These are phyloP conservation scores for Euphydryas editha DNA, from an alignment of 2,888 invertebrate genomes.

Conservation along the genomic window DNA sequence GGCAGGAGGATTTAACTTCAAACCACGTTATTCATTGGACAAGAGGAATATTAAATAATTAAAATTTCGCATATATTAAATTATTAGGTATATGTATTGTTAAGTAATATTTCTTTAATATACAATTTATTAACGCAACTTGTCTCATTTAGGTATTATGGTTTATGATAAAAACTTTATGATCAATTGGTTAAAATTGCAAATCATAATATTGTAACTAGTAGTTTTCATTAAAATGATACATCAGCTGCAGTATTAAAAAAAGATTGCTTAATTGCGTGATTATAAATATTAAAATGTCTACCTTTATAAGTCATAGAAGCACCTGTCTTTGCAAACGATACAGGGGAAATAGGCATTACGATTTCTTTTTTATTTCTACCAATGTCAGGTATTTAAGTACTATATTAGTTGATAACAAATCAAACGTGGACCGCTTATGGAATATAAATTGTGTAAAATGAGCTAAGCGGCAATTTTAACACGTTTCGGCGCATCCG, in stretches of 20 bases:
- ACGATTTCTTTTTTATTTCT: conserved; percentile 10
- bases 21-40: too few species aligned
- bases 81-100: background rate
- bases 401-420: conserved; percentile 62
- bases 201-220: background rate
- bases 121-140: background rate
- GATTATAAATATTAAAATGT: background rate
- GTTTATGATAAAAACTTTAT: background rate
- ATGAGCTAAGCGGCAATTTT: conserved; percentile 52
- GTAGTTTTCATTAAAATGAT: background rate
- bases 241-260: background rate
- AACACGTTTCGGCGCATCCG: conserved; percentile 62
- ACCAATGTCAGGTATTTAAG: conserved; percentile 43
- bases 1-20: too few species aligned
- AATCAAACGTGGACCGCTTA: conserved; percentile 54
- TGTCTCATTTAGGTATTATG: background rate
- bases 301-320: conserved; percentile 7
- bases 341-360: conserved; percentile 15
- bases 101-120: background rate
- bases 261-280: background rate
- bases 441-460: conserved; percentile 62
- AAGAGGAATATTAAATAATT: too few species aligned
- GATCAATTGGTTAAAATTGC: background rate
- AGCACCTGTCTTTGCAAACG: conserved; percentile 20
- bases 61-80: too few species aligned